A percentile compares a stretch with the other conserved stretches of the same genome.
These are phyloP conservation scores for Isoperla grammatica DNA, from an alignment of 2,888 invertebrate species.

Conservation along the genomic window DNA sequence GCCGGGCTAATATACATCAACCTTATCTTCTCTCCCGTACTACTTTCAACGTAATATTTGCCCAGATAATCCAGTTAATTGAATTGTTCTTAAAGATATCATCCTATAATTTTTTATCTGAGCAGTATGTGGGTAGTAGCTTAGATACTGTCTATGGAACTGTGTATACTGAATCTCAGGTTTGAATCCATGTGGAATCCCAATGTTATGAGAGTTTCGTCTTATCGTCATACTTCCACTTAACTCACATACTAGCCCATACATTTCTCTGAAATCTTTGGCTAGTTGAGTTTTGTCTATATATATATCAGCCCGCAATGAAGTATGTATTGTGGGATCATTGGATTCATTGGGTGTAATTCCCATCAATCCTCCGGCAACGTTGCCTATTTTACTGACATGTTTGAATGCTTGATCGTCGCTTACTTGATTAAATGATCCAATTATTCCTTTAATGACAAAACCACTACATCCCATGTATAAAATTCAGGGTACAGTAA, in stretches of 20 bases:
- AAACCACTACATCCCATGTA: not conserved
- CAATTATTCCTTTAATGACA: not conserved
- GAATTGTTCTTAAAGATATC: too few relatives aligned
- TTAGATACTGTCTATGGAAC: too few relatives aligned
- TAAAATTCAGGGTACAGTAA: not conserved
- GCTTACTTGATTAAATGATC: not conserved
- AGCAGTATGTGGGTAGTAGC: too few relatives aligned
- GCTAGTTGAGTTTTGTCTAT: too few relatives aligned
- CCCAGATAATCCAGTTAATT: too few relatives aligned
- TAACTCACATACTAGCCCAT: not conserved
- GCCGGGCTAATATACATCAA: too few relatives aligned
- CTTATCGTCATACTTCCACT: not conserved
- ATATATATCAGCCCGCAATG: not conserved
- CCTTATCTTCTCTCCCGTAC: too few relatives aligned
- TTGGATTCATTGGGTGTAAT: not conserved
- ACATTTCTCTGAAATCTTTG: slow-evolving; percentile 1
- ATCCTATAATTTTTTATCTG: too few relatives aligned
- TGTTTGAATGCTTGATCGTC: not conserved
- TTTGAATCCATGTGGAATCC: too few relatives aligned
- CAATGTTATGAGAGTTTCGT: too few relatives aligned
- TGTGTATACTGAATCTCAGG: too few relatives aligned
- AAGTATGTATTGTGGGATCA: not conserved
- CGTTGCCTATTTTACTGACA: not conserved
- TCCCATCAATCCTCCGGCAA: not conserved
- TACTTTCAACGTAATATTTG: too few relatives aligned